These are phyloP conservation scores for Maylandia zebra DNA, from an alignment of 2,113 vertebrate species.

Conservation along the genomic window DNA sequence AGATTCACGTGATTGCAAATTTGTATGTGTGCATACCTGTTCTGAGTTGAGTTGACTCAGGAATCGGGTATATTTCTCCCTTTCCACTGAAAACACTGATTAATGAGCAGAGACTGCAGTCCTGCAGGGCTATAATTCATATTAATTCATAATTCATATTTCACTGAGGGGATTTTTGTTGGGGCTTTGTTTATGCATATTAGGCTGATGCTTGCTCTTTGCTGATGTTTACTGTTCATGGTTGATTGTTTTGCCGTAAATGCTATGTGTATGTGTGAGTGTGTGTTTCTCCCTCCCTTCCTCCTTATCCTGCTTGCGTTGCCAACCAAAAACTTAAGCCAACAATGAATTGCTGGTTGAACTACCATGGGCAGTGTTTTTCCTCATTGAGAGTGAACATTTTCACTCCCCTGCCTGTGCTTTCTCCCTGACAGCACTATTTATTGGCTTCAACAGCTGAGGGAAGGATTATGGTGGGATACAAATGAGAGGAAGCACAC, in stretches of 20 bases:
- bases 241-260: constrained; percentile 2
- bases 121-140: constrained; percentile 52
- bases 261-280: background rate
- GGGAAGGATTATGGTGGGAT: constrained; percentile 34
- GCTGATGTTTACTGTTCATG: constrained; percentile 23
- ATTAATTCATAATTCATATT: constrained; percentile 56
- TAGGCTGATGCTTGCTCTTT: background rate
- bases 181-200: constrained; percentile 38
- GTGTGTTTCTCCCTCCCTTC: background rate
- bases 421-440: constrained; percentile 10
- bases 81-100: constrained; percentile 36
- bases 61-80: background rate
- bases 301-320: background rate
- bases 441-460: constrained; percentile 31
- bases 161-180: constrained; percentile 17
- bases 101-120: constrained; percentile 34
- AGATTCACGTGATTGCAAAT: background rate
- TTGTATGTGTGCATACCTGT: background rate
- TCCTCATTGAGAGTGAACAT: background rate
- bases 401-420: background rate
- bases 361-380: background rate
- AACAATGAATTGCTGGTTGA: background rate
- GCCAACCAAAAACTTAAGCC: background rate
- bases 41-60: background rate
- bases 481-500: constrained; percentile 17